Evolutionary conservation across 2,113 vertebrate species (phyloP), one percentile per base, ranked within the genome.

Genomic region (Dolichallabes microphthalmus): DNA sequence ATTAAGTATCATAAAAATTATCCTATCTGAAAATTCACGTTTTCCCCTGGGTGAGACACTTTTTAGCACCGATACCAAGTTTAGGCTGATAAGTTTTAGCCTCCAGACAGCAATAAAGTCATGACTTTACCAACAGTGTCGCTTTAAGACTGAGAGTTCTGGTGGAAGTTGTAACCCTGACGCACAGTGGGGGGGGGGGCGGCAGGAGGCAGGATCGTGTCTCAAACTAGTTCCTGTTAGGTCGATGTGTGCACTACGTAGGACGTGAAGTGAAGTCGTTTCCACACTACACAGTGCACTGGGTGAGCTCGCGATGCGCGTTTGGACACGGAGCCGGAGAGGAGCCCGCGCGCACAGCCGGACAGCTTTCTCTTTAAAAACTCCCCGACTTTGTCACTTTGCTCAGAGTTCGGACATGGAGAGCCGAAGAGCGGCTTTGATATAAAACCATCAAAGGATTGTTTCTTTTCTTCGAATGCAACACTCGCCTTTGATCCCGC

Each of bases 271-370:
- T 57, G 5, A 74, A 57, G 45, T 55, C 30, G 55, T 60, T 64
- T 53, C 3, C 2, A 13, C 80, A 27, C 82, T 83, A n/a, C 19
- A 7, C 25, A 82, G 81, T 1, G 50, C 81, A 71, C 50, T 71
- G 10, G 13, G 2, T 45, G 5, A n/a, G n/a, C 22, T 14, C 19
- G 0, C 19, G 32, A 2, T 17, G 66, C 52, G 27, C 27, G 27
- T 57, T 82, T 82, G 64, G 50, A 45, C 27, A 53, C 53, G 0
- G 22, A 13, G 45, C 45, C 71, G 61, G 32, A 87, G 71, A 73
- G 63, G 66, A 84, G 88, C 78, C 87, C 35, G 83, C 87, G 61
- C 63, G 71, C 81, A 86, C 81, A 86, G 35, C 85, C 53, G 69
- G 66, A 53, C 75, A 80, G 82, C 82, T 85, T 87, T 84, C 86